Percentiles rank a stretch among this genome's conserved stretches.
Evolutionary conservation across 2,113 vertebrate species (phyloP).

Genomic region (Panurus biarmicus): DNA sequence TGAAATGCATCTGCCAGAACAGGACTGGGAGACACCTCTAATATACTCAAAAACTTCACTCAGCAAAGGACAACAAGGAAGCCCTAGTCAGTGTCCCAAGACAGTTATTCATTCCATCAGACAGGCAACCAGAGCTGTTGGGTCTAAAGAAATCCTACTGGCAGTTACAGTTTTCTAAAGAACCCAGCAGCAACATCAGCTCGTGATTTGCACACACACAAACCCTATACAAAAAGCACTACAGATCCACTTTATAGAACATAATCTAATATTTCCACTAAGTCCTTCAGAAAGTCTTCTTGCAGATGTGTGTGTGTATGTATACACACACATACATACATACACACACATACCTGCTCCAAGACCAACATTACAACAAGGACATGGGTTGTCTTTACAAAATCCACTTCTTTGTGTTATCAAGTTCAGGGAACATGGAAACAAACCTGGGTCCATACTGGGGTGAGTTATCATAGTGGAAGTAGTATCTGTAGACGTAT

Average conservation of each 20-base stretch:
- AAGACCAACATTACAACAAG: background rate
- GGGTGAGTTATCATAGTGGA: constrained; percentile 77
- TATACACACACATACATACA: background rate
- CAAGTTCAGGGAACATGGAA: constrained; percentile 55
- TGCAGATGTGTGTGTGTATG: background rate
- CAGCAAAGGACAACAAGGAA: background rate
- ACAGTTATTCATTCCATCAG: background rate
- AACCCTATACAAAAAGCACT: background rate
- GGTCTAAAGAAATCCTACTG: background rate
- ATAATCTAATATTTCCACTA: background rate
- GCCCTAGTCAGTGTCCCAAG: background rate
- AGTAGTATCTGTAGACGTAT: constrained; percentile 87
- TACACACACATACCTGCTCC: background rate
- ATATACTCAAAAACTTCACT: background rate
- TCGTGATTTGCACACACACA: background rate
- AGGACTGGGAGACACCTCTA: background rate
- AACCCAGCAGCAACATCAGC: background rate
- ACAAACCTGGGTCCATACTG: constrained; percentile 82
- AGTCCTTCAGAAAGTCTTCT: background rate
- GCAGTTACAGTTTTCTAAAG: background rate
- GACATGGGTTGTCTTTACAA: background rate
- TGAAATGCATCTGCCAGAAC: background rate
- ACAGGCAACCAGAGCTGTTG: background rate
- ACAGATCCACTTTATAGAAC: background rate
- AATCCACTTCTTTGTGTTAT: constrained; percentile 3